Evolutionary conservation across 2,888 invertebrate species (phyloP).

Genomic region (Nephrotoma appendiculata): DNA sequence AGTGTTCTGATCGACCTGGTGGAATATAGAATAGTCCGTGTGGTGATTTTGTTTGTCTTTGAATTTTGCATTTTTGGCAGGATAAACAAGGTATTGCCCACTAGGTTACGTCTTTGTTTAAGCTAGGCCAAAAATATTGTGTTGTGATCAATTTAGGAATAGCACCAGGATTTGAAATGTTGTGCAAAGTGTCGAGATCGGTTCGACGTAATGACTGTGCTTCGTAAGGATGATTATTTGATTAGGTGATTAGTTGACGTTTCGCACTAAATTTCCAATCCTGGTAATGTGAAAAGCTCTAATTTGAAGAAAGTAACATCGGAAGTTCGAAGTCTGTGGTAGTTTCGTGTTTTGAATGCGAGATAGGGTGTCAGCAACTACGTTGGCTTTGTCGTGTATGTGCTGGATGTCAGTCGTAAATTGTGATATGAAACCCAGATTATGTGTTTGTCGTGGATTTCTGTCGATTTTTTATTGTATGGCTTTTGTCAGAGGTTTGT

Average conservation of each 20-base stretch:
- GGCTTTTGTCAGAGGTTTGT: no score
- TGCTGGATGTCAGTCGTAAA: not conserved
- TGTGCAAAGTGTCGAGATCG: not conserved
- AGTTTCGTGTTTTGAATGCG: not conserved
- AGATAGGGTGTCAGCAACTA: not conserved
- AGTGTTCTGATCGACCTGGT: not conserved
- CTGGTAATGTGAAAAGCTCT: not conserved
- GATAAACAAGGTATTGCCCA: no score
- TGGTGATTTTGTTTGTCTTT: not conserved
- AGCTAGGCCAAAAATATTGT: no score
- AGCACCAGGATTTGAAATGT: no score
- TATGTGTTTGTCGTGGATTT: no score
- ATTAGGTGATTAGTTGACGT: not conserved
- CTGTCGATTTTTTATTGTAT: no score
- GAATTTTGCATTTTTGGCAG: not conserved
- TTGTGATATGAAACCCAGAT: not conserved
- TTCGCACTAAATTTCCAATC: not conserved
- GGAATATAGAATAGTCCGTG: not conserved
- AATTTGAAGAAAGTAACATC: no score
- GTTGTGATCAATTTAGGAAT: not conserved
- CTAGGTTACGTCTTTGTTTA: no score
- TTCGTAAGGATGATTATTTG: not conserved
- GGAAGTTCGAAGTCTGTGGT: no score
- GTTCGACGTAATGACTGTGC: not conserved
- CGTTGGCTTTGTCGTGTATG: not conserved